A percentile compares a stretch with the other conserved stretches of the same genome.
phyloP scores from a whole-genome alignment of 1,140 invertebrate genomes.

The Pollicipes pollicipes region DNA sequence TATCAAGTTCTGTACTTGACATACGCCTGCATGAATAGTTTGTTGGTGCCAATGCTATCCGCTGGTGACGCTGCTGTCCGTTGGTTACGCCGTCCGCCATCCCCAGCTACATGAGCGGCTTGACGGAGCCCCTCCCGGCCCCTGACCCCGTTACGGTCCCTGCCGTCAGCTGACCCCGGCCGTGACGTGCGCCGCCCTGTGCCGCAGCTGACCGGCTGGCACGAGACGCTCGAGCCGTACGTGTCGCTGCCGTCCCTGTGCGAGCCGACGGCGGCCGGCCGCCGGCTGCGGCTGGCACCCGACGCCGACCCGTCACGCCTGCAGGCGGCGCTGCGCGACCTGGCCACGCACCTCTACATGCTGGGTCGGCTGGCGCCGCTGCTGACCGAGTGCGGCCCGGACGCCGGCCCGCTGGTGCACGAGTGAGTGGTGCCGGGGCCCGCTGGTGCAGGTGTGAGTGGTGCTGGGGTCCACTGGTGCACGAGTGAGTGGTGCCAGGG shows the following conservation, averaged over 20 bases:
- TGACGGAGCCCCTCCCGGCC: too few species aligned
- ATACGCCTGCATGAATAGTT: too few species aligned
- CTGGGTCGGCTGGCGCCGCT: conserved; percentile 39
- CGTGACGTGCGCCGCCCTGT: too few species aligned
- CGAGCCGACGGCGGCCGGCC: conserved; percentile 22
- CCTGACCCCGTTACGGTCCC: too few species aligned
- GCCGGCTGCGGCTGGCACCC: conserved; percentile 26
- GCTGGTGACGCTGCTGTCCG: too few species aligned
- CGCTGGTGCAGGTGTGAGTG: too few species aligned
- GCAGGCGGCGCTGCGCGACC: conserved; percentile 36
- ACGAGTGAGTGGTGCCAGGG: too few species aligned
- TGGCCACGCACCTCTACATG: conserved; percentile 41
- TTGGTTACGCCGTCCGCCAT: too few species aligned
- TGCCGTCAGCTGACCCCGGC: not conserved
- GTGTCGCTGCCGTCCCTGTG: conserved; percentile 32
- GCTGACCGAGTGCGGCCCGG: conserved; percentile 25
- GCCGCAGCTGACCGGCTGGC: conserved; percentile 48
- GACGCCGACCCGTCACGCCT: conserved; percentile 21
- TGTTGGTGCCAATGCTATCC: too few species aligned
- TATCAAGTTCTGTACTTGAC: too few species aligned
- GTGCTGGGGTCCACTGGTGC: too few species aligned
- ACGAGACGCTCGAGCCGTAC: conserved; percentile 35
- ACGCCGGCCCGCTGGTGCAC: not conserved
- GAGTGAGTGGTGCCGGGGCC: not conserved
- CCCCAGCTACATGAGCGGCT: too few species aligned